Base-by-base conservation (phyloP, 2,888 invertebrate genomes). In the Synanthedon andrenaeformis region DNA sequence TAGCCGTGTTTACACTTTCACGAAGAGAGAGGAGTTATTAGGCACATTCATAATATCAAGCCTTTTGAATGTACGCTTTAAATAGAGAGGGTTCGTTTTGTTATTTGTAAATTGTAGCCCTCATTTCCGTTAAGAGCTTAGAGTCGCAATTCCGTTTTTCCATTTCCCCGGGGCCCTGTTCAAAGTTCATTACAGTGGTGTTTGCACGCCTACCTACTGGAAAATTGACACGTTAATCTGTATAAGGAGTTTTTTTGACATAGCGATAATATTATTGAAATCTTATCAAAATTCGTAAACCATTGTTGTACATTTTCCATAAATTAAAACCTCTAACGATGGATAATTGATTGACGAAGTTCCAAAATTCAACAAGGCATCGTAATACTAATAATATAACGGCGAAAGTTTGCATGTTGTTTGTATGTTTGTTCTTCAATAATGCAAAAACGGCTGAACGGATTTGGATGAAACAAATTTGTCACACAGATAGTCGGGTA, bases 101-200 rank as follows among this genome's bases (percentile, higher is more conserved):
- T 52, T 56, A 53, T 52, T 51, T 53, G 56, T 56, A 59, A 55
- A 58, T 57, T 56, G 55, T 58, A 53, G 51, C 54, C 51, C 55
- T 54, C 41, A 52, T 54, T 55, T 57, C 51, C 48, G 54, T 55
- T 52, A 45, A 55, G 57, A 56, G 58, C 57, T 56, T 52, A 57
- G 54, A 53, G 53, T 55, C 58, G 60, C 57, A 58, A 63, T 60
- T 63, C 60, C 59, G 58, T 59, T 64, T 64, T 65, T 64, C 59
- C 57, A 59, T 59, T 23, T 60, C 64, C 61, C 61, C n/a, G 41
- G 57, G 60, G 59, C 52, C 57, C 59, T 57, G 59, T 63, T 63
- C 61, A 56, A 59, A 62, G 63, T 70, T 67, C 63, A 66, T 67
- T 66, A 66, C 58, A 56, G 53, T 54, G 53, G 52, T 59, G 58